Percentiles rank a stretch among this genome's conserved stretches.
phyloP scores from a whole-genome alignment of 2,797 vertebrate genomes.

The Gymnoscopelus braueri region DNA sequence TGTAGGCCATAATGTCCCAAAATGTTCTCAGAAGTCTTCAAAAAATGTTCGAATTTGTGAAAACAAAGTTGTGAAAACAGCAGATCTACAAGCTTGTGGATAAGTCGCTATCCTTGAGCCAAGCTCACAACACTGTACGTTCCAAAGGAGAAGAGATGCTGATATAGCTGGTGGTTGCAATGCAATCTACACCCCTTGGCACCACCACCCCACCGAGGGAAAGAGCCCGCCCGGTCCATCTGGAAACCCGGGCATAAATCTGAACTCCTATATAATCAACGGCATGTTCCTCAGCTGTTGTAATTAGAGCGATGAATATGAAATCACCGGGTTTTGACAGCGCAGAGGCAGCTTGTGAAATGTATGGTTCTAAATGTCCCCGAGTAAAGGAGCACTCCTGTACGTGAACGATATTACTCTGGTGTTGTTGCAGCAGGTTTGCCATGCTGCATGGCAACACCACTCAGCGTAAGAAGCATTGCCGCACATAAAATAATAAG shows the following conservation, averaged over 20 bases:
- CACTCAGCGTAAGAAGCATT: no score
- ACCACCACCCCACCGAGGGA: neutral
- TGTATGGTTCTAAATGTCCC: slow-evolving; percentile 18
- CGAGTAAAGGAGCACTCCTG: neutral
- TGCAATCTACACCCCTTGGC: neutral
- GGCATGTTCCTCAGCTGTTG: slow-evolving; percentile 44
- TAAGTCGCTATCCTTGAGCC: slow-evolving; percentile 18
- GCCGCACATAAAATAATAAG: no score
- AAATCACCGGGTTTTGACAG: slow-evolving; percentile 42
- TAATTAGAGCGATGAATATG: slow-evolving; percentile 46
- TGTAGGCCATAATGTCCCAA: no score
- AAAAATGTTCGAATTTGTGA: no score
- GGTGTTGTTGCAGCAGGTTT: no score
- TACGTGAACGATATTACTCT: neutral
- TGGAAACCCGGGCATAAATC: slow-evolving; percentile 16
- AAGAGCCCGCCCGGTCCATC: slow-evolving; percentile 12
- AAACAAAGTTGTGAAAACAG: no score
- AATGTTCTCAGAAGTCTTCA: no score
- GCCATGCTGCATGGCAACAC: no score
- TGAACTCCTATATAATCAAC: slow-evolving; percentile 36
- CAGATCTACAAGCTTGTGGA: no score
- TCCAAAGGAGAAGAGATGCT: neutral
- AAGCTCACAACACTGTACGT: slow-evolving; percentile 20
- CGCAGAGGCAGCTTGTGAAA: slow-evolving; percentile 19
- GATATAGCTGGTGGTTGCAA: neutral